Conservation (phyloP, 1,140 invertebrate genomes). For the Pseudomyrmex gracilis region DNA sequence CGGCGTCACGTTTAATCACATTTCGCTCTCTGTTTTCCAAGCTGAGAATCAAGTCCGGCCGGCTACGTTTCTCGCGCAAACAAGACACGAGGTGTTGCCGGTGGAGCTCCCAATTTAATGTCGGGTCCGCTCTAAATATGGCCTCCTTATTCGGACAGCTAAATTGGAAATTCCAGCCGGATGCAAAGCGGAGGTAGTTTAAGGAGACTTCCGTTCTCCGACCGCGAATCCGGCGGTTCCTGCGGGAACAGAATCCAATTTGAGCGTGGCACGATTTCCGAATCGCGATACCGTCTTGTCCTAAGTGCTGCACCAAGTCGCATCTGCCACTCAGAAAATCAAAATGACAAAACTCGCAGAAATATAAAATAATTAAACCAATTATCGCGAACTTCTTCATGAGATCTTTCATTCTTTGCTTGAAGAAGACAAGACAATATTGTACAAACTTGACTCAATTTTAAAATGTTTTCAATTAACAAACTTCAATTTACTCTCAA, state of each 20-base stretch:
- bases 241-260: conserved; percentile 78
- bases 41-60: conserved; percentile 22
- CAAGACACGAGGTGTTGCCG: neutral
- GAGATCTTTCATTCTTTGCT: no score
- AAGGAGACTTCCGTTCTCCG: conserved; percentile 73
- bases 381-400: no score
- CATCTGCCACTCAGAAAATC: conserved; percentile 37
- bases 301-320: conserved; percentile 53
- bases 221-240: conserved; percentile 68
- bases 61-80: conserved; percentile 3
- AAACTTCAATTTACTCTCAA: no score
- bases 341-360: neutral
- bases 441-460: no score
- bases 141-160: conserved; percentile 64
- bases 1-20: no score
- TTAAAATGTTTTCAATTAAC: no score
- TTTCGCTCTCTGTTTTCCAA: neutral
- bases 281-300: conserved; percentile 66
- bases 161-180: conserved; percentile 77
- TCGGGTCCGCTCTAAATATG: conserved; percentile 70
- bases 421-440: no score
- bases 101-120: conserved; percentile 68
- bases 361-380: no score
- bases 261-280: conserved; percentile 74
- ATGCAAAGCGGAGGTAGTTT: conserved; percentile 65